These are phyloP conservation scores for Criorhina ranunculi DNA, from an alignment of 2,888 invertebrate genomes.

Conservation along the genomic window DNA sequence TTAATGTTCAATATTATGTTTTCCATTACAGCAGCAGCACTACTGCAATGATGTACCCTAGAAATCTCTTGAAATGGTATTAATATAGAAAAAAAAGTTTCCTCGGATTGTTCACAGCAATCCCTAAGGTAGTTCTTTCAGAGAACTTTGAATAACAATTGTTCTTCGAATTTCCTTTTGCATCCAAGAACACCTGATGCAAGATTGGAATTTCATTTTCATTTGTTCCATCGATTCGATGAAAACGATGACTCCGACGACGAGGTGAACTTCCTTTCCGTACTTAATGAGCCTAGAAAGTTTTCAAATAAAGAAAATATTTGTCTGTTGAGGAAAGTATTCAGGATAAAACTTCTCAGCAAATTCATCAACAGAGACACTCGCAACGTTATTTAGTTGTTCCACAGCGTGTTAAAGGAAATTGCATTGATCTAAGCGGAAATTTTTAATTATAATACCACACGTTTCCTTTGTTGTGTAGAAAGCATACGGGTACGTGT, in stretches of 20 bases:
- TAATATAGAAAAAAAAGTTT: background rate
- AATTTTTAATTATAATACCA: slow-evolving; percentile 30
- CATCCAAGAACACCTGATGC: background rate
- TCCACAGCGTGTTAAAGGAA: background rate
- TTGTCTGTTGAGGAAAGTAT: background rate
- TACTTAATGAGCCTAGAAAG: slow-evolving; percentile 12
- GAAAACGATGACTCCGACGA: background rate
- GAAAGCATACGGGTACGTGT: slow-evolving; percentile 14
- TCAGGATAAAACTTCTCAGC: background rate
- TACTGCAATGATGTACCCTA: too few species aligned
- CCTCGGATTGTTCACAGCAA: background rate
- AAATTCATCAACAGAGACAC: background rate
- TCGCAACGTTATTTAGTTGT: slow-evolving; percentile 1
- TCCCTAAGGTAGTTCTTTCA: background rate
- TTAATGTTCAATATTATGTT: too few species aligned
- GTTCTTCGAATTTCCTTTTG: slow-evolving; percentile 13
- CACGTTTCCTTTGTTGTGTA: slow-evolving; percentile 12
- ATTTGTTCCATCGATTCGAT: background rate
- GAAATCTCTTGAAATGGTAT: background rate
- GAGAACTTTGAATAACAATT: background rate
- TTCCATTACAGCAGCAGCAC: too few species aligned
- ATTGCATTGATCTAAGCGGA: slow-evolving; percentile 7
- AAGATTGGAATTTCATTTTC: too few species aligned
- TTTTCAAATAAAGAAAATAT: slow-evolving; percentile 30
- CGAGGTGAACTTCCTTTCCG: background rate